These are phyloP conservation scores for Alexandromys fortis DNA, from an alignment of 2,113 vertebrate species.

Conservation along the genomic window DNA sequence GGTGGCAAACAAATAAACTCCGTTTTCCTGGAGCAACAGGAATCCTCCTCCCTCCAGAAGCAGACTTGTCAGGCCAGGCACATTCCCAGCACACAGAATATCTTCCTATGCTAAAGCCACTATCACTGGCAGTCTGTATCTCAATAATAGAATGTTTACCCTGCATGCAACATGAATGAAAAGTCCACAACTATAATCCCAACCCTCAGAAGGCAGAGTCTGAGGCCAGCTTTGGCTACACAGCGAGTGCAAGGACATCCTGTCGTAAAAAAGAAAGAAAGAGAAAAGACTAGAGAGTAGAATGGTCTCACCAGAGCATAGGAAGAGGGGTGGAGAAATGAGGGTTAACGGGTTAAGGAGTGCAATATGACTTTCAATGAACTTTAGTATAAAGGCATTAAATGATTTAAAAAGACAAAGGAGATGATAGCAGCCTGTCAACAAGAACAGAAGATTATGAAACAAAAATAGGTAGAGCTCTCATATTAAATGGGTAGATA, in stretches of 20 bases:
- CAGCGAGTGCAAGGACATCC: neutral
- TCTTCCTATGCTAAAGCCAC: neutral
- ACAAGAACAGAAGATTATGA: neutral
- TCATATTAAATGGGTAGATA: neutral
- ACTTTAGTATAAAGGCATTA: neutral
- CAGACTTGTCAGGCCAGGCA: neutral
- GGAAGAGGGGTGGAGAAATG: neutral
- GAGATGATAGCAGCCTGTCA: neutral
- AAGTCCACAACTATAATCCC: neutral
- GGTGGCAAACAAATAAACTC: neutral
- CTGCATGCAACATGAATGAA: neutral
- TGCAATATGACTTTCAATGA: too few species aligned
- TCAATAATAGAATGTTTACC: neutral
- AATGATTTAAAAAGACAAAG: neutral
- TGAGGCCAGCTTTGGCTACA: too few species aligned
- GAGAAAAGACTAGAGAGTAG: neutral
- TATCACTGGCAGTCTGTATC: neutral
- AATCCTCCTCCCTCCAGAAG: neutral
- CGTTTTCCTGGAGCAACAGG: neutral
- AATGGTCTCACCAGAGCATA: neutral
- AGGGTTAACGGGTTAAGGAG: neutral
- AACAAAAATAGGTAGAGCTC: neutral
- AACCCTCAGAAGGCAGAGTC: neutral
- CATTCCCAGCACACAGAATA: neutral
- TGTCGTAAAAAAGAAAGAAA: neutral